Conservation (phyloP, 1,140 invertebrate species). For the Zaprionus taronus region DNA sequence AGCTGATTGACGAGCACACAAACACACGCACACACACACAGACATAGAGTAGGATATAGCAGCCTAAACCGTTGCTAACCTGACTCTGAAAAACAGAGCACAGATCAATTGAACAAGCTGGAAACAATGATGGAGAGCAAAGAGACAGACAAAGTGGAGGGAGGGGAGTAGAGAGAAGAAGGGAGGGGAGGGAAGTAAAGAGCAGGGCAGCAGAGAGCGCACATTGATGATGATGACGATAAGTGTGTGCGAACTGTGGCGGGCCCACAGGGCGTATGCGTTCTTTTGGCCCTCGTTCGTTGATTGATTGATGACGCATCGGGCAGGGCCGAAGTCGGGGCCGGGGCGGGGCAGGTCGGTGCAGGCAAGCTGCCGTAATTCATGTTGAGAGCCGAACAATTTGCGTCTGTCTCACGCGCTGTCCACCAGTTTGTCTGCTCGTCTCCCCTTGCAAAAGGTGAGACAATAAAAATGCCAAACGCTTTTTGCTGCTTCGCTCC, state of each 20-base stretch:
- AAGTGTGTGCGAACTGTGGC: slow-evolving; percentile 55
- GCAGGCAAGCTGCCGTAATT: slow-evolving; percentile 58
- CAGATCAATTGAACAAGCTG: slow-evolving; percentile 47
- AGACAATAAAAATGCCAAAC: slow-evolving; percentile 50
- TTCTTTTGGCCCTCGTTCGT: slow-evolving; percentile 22
- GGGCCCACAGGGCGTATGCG: slow-evolving; percentile 65
- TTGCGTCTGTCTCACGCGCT: slow-evolving; percentile 43
- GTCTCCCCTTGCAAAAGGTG: slow-evolving; percentile 39
- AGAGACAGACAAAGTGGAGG: neutral
- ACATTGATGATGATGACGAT: slow-evolving; percentile 50
- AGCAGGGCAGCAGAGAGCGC: neutral
- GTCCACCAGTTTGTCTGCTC: neutral
- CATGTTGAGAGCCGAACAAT: slow-evolving; percentile 73
- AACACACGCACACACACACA: slow-evolving; percentile 1
- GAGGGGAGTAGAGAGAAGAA: neutral
- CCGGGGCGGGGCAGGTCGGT: neutral
- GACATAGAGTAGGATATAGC: neutral
- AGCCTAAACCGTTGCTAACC: slow-evolving; percentile 22
- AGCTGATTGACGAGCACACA: slow-evolving; percentile 46
- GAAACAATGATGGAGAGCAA: slow-evolving; percentile 24
- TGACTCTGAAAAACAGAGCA: slow-evolving; percentile 11
- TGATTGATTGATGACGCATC: slow-evolving; percentile 79
- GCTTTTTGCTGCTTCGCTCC: slow-evolving; percentile 28
- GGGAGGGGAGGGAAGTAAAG: neutral
- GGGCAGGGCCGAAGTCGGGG: neutral